Evolutionary conservation across 2,888 invertebrate species (phyloP).

Genomic region (Cataglyphis altisquamis): DNA sequence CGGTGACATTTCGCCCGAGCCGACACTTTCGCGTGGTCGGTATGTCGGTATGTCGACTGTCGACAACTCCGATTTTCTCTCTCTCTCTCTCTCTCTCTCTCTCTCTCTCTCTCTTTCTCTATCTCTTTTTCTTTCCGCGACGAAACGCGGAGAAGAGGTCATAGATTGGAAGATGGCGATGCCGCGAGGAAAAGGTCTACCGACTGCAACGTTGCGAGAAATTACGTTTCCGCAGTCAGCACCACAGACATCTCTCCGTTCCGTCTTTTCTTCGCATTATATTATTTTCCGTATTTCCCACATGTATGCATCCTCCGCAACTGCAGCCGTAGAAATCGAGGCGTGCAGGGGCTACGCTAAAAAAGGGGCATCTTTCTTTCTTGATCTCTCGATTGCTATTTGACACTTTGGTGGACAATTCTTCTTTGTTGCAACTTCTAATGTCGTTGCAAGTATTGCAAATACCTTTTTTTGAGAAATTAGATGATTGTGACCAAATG

Average conservation of each 20-base stretch:
- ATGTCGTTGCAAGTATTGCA: not conserved
- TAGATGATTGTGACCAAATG: not conserved
- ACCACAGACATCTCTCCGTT: conserved; percentile 73
- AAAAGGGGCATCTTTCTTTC: not conserved
- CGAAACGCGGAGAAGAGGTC: conserved; percentile 38
- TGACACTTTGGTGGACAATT: conserved; percentile 19
- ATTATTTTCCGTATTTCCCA: not conserved
- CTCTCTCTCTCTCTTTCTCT: too few relatives aligned
- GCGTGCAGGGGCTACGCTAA: not conserved
- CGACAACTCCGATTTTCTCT: conserved; percentile 9
- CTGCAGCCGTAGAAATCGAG: conserved; percentile 65
- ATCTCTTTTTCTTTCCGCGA: not conserved
- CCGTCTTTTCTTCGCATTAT: conserved; percentile 54
- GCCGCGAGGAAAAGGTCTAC: conserved; percentile 66
- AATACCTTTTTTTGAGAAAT: not conserved
- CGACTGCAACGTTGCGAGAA: conserved; percentile 78
- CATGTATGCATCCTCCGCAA: conserved; percentile 24
- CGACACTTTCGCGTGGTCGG: conserved; percentile 64
- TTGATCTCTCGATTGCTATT: not conserved
- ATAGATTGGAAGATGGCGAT: conserved; percentile 54
- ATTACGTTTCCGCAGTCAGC: conserved; percentile 78
- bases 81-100: too few relatives aligned
- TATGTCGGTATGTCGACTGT: conserved; percentile 32
- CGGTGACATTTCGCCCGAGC: conserved; percentile 60
- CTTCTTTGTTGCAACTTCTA: conserved; percentile 13